Base-by-base conservation (phyloP, 2,797 vertebrate genomes). In the Bryconaethiops microstoma region DNA sequence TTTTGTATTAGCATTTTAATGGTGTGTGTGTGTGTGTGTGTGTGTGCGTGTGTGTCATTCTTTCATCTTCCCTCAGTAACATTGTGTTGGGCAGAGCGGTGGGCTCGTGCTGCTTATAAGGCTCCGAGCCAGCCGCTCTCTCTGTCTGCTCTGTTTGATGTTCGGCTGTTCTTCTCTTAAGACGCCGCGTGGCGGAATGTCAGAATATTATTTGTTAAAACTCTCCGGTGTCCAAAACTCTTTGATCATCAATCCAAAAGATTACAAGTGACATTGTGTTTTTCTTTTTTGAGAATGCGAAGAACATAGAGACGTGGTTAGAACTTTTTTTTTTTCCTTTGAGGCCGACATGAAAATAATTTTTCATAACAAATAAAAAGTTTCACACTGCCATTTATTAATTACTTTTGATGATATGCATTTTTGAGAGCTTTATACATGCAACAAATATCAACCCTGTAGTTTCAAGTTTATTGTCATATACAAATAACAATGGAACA, bases 1-100 rank as follows among this genome's bases (percentile, higher is more conserved):
- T 72, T 77, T 71, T 45, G 76, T 73, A 87, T 89, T 88, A 86
- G 83, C 83, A 88, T 88, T 87, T 85, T 88, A 79, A 87, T 82
- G 64, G 54, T 29, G 29, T 29, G 29, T 1, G 29, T 29, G 29
- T 29, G 29, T 29, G 29, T 29, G 29, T 29, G 29, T 29, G 1
- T 29, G 29, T 29, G 29, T 29, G 29, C 3, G 45, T 19, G 48
- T 59, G 25, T 68, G 60, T 19, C 21, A 19, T 4, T 7, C 54
- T 69, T 81, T 78, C 67, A 79, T 84, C 78, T 77, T 80, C 16
- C 80, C 83, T 85, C 69, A 78, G 54, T 82, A 68, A 48, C 45
- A 68, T 77, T 69, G 76, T 79, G 71, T 82, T 86, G 87, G 87
- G 86, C 82, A 40, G 76, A 82, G 68, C 83, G 63, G 79, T 10